A percentile compares a stretch with the other conserved stretches of the same genome.
Evolutionary conservation across 2,797 vertebrate species (phyloP).

Genomic region (Poeciliopsis infans): DNA sequence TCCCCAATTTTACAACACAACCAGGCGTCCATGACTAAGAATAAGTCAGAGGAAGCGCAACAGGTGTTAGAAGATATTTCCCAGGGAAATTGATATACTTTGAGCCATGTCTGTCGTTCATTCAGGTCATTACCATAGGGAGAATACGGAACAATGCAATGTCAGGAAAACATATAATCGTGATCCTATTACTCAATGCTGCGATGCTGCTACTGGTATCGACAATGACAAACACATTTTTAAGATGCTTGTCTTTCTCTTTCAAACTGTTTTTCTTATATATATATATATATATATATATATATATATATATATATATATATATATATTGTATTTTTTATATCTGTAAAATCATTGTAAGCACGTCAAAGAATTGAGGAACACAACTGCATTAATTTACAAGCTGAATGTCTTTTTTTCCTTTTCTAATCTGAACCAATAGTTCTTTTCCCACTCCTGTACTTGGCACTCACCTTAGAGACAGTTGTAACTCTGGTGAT

Average conservation of each 20-base stretch:
- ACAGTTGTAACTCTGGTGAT: conserved; percentile 73
- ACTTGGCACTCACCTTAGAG: conserved; percentile 46
- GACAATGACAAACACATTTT: neutral
- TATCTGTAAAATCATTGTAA: neutral
- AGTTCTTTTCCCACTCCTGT: conserved; percentile 4
- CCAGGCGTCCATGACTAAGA: neutral
- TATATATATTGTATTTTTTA: too few species aligned
- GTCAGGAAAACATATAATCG: neutral
- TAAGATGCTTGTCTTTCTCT: neutral
- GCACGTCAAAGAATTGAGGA: neutral
- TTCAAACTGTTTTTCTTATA: neutral
- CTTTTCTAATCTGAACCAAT: neutral
- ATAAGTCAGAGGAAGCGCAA: neutral
- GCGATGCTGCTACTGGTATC: neutral
- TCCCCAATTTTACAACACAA: neutral
- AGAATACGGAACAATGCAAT: neutral
- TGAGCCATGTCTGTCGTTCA: neutral
- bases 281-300: neutral
- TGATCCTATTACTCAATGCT: neutral
- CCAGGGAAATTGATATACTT: neutral
- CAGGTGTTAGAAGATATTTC: neutral
- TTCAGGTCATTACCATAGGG: neutral
- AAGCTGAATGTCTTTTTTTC: neutral
- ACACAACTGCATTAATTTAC: neutral
- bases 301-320: neutral